Evolutionary conservation across 2,888 invertebrate species (phyloP), one percentile per base, ranked within the genome.

Genomic region (Tyria jacobaeae): DNA sequence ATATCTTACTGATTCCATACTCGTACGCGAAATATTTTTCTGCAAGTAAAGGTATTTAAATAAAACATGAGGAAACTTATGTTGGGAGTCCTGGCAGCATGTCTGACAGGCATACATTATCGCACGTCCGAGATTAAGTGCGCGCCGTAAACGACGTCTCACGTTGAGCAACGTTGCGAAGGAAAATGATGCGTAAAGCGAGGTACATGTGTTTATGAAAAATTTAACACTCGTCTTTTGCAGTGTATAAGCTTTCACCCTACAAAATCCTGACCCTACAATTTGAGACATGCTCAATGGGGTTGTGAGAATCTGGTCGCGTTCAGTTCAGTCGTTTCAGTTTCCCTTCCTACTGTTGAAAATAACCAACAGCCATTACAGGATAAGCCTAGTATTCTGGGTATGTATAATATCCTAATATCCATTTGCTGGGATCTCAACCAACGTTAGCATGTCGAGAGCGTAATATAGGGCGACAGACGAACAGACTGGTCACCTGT

Each of bases 131-230:
- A 70, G 68, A n/a, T n/a, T n/a, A n/a, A n/a, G n/a, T n/a, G n/a
- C n/a, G n/a, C n/a, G n/a, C 66, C 52, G 61, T 68, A 62, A 64
- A 66, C 68, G 70, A 55, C 69, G 68, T 52, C 41, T 54, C 41
- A 69, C 74, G 55, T 70, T 58, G 51, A 64, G 68, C 64, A 66
- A 68, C 75, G n/a, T 65, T 51, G 55, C 63, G 50, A 61, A 75
- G 66, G 79, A 78, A 79, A 81, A 81, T 81, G 78, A 79, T 72
- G 74, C 81, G 78, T 63, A 77, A 81, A 81, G 73, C 80, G 75
- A 76, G 77, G 77, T 78, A 79, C 80, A 76, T 73, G 75, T 68
- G 72, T 73, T 68, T 70, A 80, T 80, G 80, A 81, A 80, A 81
- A 81, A 80, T 80, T 80, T 79, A 80, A 71, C 75, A 70, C 65